Base-by-base conservation (phyloP, 37 sponge, comb jelly and placozoan species). In the Amphimedon queenslandica region DNA sequence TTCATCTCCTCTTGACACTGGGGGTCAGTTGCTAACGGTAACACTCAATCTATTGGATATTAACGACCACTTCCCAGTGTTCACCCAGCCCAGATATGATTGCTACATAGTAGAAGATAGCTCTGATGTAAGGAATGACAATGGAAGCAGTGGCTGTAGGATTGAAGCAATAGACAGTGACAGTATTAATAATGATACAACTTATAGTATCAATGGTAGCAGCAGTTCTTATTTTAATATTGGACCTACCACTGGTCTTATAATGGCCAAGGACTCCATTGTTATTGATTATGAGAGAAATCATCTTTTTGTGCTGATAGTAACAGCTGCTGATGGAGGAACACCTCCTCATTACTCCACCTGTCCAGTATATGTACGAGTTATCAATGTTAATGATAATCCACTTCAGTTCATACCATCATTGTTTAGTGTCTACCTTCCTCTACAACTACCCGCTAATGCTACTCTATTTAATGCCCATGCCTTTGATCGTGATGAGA, bases 61-160 rank as follows among this genome's bases (percentile, higher is more conserved):
- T 6, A 89, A 83, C 40, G 85, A 89, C 27, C 67, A 79, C 58
- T 74, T 41, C 43, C 90, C 90, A 1, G 33, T 57, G 30, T 90
- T 90, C 53, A 65, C 82, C 37, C 28, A 65, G 4, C 13, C 29
- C 18, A 40, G 67, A 28, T 90, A 85, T 60, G 24, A 55, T 5
- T 77, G 79, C 55, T 42, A 55, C 27, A 40, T 85, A 11, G 18
- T n/a, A 21, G 61, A 1, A 28, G 53, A 29, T 4, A 16, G 32
- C 2, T 8, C 37, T 28, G 1, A 5, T 0, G 73, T 79, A 55
- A 67, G 16, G 13, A 10, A 43, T 8, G 13, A 8, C 53, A 8
- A 18, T 13, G 13, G 13, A 47, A 47, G 13, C 13, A 13, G 13
- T 18, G 5, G 39, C 16, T 77, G 84, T 29, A 56, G 43, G 37